Evolutionary conservation across 37 sponge, comb jelly and placozoan genomes (phyloP), one percentile per base, ranked within the genome.

Genomic region (Halisarca cf. caerulea): DNA sequence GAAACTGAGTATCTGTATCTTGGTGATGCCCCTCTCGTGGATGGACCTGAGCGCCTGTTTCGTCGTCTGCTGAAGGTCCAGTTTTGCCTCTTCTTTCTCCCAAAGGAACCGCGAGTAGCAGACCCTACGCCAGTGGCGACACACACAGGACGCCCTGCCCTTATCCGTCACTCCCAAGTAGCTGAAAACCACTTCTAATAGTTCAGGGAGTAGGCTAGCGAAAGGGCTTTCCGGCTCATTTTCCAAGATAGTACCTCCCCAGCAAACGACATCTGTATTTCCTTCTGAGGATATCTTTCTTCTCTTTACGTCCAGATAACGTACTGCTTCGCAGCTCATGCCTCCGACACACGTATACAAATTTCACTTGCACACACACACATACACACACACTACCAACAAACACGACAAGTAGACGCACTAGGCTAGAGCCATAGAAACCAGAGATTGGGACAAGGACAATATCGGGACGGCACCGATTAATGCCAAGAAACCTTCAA

Each of bases 1-100:
- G 25, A 40, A 74, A 25, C 77, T 74, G 38, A 74, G 77, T 36
- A 74, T 40, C 25, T 74, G 77, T 40, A 74, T 74, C 24, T 44
- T 33, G 0, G 77, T 23, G 21, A 74, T 74, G 0, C 77, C 77
- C 41, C 77, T 37, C 2, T 44, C 21, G 20, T 74, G 77, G 77
- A 74, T 74, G 77, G 77, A 74, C 23, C 45, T 37, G 41, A 74
- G 77, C 20, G 45, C 42, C 21, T 40, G 45, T 21, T 40, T 44
- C 21, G 77, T 44, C 44, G 77, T 74, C 77, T 74, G 77, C 24
- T 74, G 77, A 6, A 74, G 77, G 45, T 74, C 77, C 14, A 74
- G 24, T 44, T 74, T 74, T 1, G 77, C 77, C 44, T 74, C 77
- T 37, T 74, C 77, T 25, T 44, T 43, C 45, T 74, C 77, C 77